Percentiles rank a stretch among this genome's conserved stretches.
Evolutionary conservation across 2,888 invertebrate genomes (phyloP).

Genomic region (Serripes groenlandicus): DNA sequence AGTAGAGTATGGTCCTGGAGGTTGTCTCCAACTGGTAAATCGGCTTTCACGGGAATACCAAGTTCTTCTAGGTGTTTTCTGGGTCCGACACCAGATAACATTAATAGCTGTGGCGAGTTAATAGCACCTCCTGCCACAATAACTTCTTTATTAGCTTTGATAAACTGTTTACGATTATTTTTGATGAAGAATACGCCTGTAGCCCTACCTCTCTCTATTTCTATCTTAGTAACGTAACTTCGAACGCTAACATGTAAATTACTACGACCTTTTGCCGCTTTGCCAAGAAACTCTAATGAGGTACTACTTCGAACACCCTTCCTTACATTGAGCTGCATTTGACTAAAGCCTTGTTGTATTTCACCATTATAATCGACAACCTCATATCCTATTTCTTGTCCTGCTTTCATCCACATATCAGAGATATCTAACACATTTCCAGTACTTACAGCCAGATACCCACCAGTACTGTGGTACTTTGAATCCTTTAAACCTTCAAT

Average conservation of each 20-base stretch:
- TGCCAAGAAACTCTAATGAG: constrained; percentile 52
- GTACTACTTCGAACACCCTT: constrained; percentile 54
- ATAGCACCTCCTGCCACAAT: constrained; percentile 85
- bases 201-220: constrained; percentile 73
- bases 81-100: constrained; percentile 86
- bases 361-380: constrained; percentile 57
- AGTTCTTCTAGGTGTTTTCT: constrained; percentile 80
- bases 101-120: constrained; percentile 84
- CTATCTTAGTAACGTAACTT: constrained; percentile 74
- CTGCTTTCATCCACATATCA: constrained; percentile 51
- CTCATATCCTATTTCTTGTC: constrained; percentile 55
- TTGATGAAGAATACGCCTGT: constrained; percentile 75
- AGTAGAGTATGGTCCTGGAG: constrained; percentile 53
- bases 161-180: constrained; percentile 63
- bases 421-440: constrained; percentile 50
- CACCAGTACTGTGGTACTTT: constrained; percentile 58
- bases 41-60: constrained; percentile 79
- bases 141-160: constrained; percentile 77
- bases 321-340: constrained; percentile 49
- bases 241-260: constrained; percentile 55
- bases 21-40: constrained; percentile 79
- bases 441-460: constrained; percentile 53
- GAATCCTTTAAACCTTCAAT: constrained; percentile 54
- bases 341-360: constrained; percentile 51
- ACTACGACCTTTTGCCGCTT: constrained; percentile 32